These are phyloP conservation scores for Hippocampus kuda DNA, from an alignment of 2,797 vertebrate species.

Conservation along the genomic window DNA sequence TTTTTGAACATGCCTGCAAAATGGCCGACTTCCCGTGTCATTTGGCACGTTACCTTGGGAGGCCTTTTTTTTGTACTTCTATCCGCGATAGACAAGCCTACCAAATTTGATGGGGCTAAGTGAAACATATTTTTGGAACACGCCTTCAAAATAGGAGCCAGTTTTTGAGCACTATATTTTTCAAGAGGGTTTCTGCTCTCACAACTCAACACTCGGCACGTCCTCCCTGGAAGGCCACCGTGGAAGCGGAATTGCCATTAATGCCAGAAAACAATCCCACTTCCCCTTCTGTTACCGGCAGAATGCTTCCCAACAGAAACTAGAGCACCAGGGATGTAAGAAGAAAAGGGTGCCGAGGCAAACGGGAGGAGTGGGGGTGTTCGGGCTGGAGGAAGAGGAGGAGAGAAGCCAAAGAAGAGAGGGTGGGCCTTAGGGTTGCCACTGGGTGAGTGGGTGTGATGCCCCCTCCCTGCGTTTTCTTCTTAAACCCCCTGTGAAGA, in stretches of 20 bases:
- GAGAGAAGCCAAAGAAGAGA: conserved; percentile 41
- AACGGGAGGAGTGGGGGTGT: conserved; percentile 25
- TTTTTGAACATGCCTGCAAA: too few relatives aligned
- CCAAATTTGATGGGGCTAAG: too few relatives aligned
- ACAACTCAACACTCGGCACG: conserved; percentile 11
- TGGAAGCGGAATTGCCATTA: conserved; percentile 77
- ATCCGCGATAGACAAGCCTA: too few relatives aligned
- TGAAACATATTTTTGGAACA: too few relatives aligned
- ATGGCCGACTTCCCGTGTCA: too few relatives aligned
- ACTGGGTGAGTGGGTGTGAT: conserved; percentile 43
- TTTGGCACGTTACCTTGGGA: too few relatives aligned
- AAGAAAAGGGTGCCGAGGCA: conserved; percentile 41
- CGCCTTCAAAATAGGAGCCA: too few relatives aligned
- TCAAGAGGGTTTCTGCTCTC: background rate
- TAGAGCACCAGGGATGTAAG: conserved; percentile 59
- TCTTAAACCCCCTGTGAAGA: conserved; percentile 59
- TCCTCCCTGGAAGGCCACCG: conserved; percentile 24
- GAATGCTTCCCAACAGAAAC: conserved; percentile 82
- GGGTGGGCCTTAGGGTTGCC: conserved; percentile 29
- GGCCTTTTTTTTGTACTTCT: too few relatives aligned
- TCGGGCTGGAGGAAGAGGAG: conserved; percentile 36
- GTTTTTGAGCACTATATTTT: background rate
- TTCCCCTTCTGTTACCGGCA: conserved; percentile 76
- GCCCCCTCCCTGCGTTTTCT: conserved; percentile 59
- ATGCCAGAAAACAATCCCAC: conserved; percentile 95